phyloP scores from a whole-genome alignment of 2,888 invertebrate species.

The Aphrophora alni region DNA sequence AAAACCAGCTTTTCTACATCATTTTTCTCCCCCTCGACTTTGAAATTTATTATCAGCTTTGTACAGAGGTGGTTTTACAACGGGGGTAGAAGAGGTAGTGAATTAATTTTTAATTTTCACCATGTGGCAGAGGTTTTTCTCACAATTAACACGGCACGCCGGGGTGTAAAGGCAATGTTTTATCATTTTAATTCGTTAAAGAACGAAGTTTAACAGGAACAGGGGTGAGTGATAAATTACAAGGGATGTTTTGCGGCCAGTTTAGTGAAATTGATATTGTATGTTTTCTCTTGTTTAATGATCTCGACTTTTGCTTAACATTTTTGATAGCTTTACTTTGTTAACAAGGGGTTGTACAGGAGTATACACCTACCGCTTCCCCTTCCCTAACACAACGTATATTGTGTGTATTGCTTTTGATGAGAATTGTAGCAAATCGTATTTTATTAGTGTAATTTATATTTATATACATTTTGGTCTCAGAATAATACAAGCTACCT shows the following conservation, averaged over 20 bases:
- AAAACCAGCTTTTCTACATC: slow-evolving; percentile 16
- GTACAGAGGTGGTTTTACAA: slow-evolving; percentile 10
- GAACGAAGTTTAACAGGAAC: slow-evolving; percentile 11
- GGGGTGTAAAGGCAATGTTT: slow-evolving; percentile 32
- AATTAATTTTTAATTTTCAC: slow-evolving; percentile 42
- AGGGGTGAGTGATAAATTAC: slow-evolving; percentile 31
- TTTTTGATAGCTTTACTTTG: neutral
- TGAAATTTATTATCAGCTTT: slow-evolving; percentile 31
- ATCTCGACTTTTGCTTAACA: neutral
- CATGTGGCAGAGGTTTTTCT: slow-evolving; percentile 36
- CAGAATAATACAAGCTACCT: too few relatives aligned
- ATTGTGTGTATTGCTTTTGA: too few relatives aligned
- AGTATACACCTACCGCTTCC: too few relatives aligned
- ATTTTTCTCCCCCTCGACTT: slow-evolving; percentile 18
- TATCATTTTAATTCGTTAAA: slow-evolving; percentile 42
- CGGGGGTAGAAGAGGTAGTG: slow-evolving; percentile 3
- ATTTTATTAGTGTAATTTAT: too few relatives aligned
- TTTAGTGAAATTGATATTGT: slow-evolving; percentile 38
- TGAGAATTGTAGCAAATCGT: too few relatives aligned
- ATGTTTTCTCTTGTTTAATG: slow-evolving; percentile 23
- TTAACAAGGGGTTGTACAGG: too few relatives aligned
- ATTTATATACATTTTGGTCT: too few relatives aligned
- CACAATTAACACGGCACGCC: slow-evolving; percentile 29
- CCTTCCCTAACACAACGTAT: too few relatives aligned
- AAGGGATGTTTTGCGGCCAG: slow-evolving; percentile 20